Percentiles rank a stretch among this genome's conserved stretches.
Evolutionary conservation across 2,113 vertebrate genomes (phyloP).

Genomic region (Cacatua alba): DNA sequence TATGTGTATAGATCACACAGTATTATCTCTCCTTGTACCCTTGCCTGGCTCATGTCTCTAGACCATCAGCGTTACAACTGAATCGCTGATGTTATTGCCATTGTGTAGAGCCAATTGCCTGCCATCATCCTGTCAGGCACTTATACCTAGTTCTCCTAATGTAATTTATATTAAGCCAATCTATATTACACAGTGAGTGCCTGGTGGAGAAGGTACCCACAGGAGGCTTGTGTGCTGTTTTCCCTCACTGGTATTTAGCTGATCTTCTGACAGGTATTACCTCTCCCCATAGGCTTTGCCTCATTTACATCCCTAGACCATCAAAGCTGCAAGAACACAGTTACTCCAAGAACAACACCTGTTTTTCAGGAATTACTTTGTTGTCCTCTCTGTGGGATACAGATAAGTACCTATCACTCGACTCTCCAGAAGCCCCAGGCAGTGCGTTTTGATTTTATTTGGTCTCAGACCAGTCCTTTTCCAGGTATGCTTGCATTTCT

Average conservation of each 20-base stretch:
- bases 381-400: not conserved
- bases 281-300: not conserved
- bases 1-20: not conserved
- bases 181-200: not conserved
- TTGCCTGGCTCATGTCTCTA: not conserved
- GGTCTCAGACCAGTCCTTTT: not conserved
- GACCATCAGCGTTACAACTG: not conserved
- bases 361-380: not conserved
- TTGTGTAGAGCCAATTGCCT: not conserved
- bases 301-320: not conserved
- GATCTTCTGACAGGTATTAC: slow-evolving; percentile 13
- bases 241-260: slow-evolving; percentile 6
- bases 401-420: not conserved
- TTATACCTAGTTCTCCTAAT: slow-evolving; percentile 19
- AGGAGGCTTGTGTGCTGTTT: not conserved
- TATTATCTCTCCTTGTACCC: not conserved
- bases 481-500: not conserved
- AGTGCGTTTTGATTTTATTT: not conserved
- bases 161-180: slow-evolving; percentile 54
- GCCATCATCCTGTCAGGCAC: slow-evolving; percentile 33
- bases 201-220: slow-evolving; percentile 4
- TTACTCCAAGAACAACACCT: not conserved
- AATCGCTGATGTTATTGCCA: not conserved
- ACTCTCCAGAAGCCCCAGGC: not conserved
- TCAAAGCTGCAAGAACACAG: not conserved